Percentiles rank a stretch among this genome's conserved stretches.
phyloP scores from a whole-genome alignment of 2,113 vertebrate species.

The Cranoglanis bouderius region DNA sequence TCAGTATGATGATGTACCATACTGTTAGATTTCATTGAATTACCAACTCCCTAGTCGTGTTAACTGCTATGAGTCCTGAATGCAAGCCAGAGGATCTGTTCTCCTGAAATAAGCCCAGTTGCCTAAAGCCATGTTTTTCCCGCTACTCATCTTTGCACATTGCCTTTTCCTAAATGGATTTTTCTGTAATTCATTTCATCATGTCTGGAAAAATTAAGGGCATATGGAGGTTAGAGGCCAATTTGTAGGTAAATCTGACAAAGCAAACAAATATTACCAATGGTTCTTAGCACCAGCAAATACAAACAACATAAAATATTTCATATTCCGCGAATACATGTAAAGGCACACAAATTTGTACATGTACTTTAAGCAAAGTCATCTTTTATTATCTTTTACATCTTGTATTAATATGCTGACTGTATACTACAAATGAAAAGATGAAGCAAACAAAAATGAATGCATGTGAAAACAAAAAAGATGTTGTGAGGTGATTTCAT shows the following conservation, averaged over 20 bases:
- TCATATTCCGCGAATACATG: not conserved
- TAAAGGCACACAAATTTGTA: too few relatives aligned
- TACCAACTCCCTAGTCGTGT: slow-evolving; percentile 41
- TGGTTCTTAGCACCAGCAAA: slow-evolving; percentile 28
- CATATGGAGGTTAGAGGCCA: slow-evolving; percentile 36
- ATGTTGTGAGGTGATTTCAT: not conserved
- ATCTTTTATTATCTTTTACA: too few relatives aligned
- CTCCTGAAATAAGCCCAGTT: slow-evolving; percentile 41
- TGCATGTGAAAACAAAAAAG: not conserved
- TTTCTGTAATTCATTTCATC: slow-evolving; percentile 46
- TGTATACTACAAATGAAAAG: not conserved
- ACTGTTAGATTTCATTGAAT: slow-evolving; percentile 28
- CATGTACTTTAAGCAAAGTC: not conserved
- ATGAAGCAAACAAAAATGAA: not conserved
- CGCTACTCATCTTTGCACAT: slow-evolving; percentile 52
- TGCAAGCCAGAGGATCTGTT: slow-evolving; percentile 38
- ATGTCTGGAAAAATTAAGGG: slow-evolving; percentile 49
- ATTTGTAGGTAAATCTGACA: slow-evolving; percentile 43
- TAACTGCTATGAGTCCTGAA: slow-evolving; percentile 42
- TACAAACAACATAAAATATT: not conserved
- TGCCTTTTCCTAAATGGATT: slow-evolving; percentile 51
- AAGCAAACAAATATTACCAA: slow-evolving; percentile 2
- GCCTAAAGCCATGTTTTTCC: slow-evolving; percentile 52
- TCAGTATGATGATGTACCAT: slow-evolving; percentile 23
- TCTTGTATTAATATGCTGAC: not conserved